Conservation (phyloP, 2,888 invertebrate species). For the Schrankia costaestrigalis region DNA sequence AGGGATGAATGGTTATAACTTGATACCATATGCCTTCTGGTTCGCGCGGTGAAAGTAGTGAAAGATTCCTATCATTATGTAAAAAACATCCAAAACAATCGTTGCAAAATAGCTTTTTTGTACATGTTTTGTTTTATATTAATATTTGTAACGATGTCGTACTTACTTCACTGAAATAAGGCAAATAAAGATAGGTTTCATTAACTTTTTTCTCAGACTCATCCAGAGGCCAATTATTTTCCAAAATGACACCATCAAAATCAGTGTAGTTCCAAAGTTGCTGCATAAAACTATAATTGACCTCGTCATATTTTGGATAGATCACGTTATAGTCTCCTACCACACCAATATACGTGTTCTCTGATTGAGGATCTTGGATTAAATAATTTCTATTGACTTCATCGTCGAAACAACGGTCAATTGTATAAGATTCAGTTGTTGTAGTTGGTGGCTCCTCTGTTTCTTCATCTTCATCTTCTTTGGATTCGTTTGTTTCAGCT, state of each 20-base stretch:
- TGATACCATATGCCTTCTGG: too few species aligned
- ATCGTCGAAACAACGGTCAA: constrained; percentile 23
- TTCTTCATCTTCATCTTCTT: constrained; percentile 15
- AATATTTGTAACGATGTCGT: background rate
- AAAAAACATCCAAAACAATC: too few species aligned
- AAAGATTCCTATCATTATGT: too few species aligned
- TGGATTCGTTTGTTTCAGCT: constrained; percentile 8
- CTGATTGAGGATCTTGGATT: constrained; percentile 33
- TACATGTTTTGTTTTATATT: background rate
- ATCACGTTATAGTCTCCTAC: constrained; percentile 40
- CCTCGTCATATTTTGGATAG: constrained; percentile 53
- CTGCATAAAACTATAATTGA: constrained; percentile 40
- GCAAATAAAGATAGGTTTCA: constrained; percentile 51
- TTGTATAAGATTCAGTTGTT: constrained; percentile 3
- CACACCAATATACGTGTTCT: constrained; percentile 45
- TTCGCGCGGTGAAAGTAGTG: too few species aligned
- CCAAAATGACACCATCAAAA: constrained; percentile 70
- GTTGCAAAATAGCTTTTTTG: background rate
- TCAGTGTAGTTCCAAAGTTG: constrained; percentile 47
- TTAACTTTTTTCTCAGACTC: constrained; percentile 53
- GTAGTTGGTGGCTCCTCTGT: background rate
- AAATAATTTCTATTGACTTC: constrained; percentile 36
- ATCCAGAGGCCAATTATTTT: constrained; percentile 80
- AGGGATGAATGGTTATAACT: background rate
- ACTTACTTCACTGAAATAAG: constrained; percentile 76